Evolutionary conservation across 2,797 vertebrate species (phyloP), one percentile per base, ranked within the genome.

Genomic region (Dryobates pubescens): DNA sequence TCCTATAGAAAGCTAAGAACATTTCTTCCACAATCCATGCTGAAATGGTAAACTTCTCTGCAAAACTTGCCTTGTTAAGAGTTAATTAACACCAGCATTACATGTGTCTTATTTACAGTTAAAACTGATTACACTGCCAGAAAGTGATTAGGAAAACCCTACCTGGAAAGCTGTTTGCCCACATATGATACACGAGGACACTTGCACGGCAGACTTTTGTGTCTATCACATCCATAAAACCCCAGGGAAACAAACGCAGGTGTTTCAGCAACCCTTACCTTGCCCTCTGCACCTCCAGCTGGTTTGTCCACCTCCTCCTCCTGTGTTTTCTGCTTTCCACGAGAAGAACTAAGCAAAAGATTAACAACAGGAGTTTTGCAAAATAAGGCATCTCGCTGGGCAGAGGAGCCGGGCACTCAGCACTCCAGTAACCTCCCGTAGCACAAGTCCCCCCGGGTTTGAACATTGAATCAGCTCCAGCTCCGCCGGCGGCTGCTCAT

Each of bases 271-370:
- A 7, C 65, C 96, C 97, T 97, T 97, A 99, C 99, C 97, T 98
- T 71, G 97, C 97, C 91, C 98, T 98, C 86, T 97, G 97, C 29
- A 94, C 86, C 76, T 98, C 98, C 88, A 96, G 85, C 64, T 98
- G 97, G 43, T 95, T 96, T 0, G 98, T 97, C 98, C 98, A 98
- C 62, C 98, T 98, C 96, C 96, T 98, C 86, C 95, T 98, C 95
- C 96, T 97, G 93, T 98, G 97, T 65, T 97, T 99, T 80, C 96
- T 97, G 96, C 98, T 98, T 59, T 98, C 98, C 70, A 92, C 98
- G 10, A 98, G 91, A 85, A 98, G 93, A 56, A 97, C 73, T 79
- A 98, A 65, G 80, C 98, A 98, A 77, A 98, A 84, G 23, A 98
- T 91, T 16, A 99, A 74, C 30, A 98, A 94, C 86, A 98, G 73